Conservation (phyloP, 2,888 invertebrate species). For the Seira ritae region DNA sequence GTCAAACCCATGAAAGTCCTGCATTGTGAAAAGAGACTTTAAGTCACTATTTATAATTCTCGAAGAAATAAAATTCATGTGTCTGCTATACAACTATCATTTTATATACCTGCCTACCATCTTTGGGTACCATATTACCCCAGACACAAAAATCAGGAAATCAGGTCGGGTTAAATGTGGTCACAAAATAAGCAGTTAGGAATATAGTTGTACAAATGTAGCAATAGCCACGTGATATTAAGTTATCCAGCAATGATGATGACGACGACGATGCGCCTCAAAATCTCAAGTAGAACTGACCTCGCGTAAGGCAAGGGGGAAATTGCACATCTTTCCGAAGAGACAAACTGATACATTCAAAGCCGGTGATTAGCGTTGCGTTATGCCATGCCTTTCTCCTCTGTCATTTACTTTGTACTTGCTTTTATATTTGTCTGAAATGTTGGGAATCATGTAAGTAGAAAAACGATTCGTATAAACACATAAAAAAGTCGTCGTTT, state of each 20-base stretch:
- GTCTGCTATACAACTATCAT: no score
- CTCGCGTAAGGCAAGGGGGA: no score
- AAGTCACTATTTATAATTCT: background rate
- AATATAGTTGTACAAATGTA: background rate
- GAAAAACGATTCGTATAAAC: constrained; percentile 17
- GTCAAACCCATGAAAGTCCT: constrained; percentile 12
- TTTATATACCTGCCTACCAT: constrained; percentile 38
- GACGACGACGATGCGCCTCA: background rate
- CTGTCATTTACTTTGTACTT: constrained; percentile 36
- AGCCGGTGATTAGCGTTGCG: no score
- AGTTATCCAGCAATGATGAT: no score
- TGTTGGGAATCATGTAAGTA: constrained; percentile 49
- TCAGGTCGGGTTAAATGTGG: background rate
- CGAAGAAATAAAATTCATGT: background rate
- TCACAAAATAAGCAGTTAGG: background rate
- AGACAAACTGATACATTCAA: no score
- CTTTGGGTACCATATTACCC: constrained; percentile 52
- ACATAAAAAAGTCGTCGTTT: constrained; percentile 20
- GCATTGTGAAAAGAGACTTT: background rate
- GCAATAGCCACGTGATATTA: background rate
- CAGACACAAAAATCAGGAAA: constrained; percentile 4
- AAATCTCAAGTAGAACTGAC: background rate
- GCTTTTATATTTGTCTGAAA: constrained; percentile 14
- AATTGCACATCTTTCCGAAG: no score
- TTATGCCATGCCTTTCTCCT: background rate